Conservation (phyloP, 2,113 vertebrate species). For the Octodon degus region DNA sequence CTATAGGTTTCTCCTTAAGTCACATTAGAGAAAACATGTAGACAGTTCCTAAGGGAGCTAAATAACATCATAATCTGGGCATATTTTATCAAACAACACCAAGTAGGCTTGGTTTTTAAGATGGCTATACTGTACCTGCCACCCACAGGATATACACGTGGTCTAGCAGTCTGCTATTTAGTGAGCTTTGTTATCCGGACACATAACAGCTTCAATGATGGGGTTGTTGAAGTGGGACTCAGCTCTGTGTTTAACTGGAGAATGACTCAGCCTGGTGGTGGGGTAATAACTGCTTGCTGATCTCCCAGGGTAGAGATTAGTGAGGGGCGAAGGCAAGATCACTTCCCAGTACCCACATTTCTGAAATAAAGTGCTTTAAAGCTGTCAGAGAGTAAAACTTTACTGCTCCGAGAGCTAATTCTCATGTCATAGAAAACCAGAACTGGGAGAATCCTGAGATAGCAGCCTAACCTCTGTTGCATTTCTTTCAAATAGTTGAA, state of each 20-base stretch:
- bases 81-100: background rate
- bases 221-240: background rate
- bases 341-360: background rate
- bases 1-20: slow-evolving; percentile 17
- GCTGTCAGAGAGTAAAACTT: background rate
- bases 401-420: background rate
- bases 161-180: background rate
- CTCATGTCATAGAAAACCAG: background rate
- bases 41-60: background rate
- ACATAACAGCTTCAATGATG: background rate
- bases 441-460: background rate
- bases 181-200: background rate
- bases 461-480: background rate
- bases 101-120: slow-evolving; percentile 51
- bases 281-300: slow-evolving; percentile 47
- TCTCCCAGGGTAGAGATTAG: slow-evolving; percentile 28
- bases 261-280: slow-evolving; percentile 47
- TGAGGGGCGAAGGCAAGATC: background rate
- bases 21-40: background rate
- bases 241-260: background rate
- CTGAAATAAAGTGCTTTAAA: background rate
- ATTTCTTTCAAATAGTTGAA: slow-evolving; percentile 18
- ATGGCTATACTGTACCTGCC: background rate
- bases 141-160: background rate
- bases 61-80: background rate